Conservation (phyloP, 2,888 invertebrate genomes). For the Stenolophus ochropezus region DNA sequence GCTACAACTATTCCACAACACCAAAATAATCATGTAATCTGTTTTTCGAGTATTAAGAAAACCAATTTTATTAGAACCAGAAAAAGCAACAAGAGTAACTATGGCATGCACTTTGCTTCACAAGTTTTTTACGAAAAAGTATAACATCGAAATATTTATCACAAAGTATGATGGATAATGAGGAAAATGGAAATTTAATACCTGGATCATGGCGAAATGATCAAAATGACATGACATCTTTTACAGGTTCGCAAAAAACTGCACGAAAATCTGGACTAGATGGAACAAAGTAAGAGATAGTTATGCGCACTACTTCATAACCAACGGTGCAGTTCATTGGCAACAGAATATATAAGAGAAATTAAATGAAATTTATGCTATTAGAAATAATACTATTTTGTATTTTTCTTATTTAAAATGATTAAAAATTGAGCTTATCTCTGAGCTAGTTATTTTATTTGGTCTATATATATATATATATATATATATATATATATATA, state of each 20-base stretch:
- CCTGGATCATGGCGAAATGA: no score
- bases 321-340: constrained; percentile 55
- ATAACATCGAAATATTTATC: constrained; percentile 62
- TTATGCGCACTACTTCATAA: constrained; percentile 58
- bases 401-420: no score
- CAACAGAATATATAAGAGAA: no score
- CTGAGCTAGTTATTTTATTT: neutral
- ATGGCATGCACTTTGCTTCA: neutral
- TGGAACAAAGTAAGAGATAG: constrained; percentile 51
- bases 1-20: no score
- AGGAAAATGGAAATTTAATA: constrained; percentile 55
- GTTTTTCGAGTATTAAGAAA: constrained; percentile 55
- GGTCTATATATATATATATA: no score
- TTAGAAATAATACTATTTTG: neutral
- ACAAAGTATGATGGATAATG: constrained; percentile 61
- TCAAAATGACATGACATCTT: no score
- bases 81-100: neutral
- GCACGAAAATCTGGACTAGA: constrained; percentile 52
- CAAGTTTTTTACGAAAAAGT: constrained; percentile 39
- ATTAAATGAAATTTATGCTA: neutral
- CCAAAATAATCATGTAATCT: constrained; percentile 46
- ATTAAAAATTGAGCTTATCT: no score
- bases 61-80: constrained; percentile 52
- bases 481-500: no score
- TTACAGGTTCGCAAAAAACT: constrained; percentile 44